A percentile compares a stretch with the other conserved stretches of the same genome.
These are phyloP conservation scores for Cacoxenus indagator DNA, from an alignment of 2,888 invertebrate species.

Conservation along the genomic window DNA sequence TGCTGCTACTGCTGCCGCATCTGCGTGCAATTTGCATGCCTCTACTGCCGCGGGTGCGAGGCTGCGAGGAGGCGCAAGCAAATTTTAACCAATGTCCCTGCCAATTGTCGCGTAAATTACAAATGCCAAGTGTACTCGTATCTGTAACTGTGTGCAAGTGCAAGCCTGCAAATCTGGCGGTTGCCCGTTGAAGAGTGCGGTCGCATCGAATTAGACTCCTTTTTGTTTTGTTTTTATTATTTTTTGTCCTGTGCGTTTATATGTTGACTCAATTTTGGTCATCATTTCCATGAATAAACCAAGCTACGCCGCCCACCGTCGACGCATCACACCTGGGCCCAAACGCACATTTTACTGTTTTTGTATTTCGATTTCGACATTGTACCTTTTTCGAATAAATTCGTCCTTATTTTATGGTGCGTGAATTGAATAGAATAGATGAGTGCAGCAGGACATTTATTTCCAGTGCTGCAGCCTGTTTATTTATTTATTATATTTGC, in stretches of 20 bases:
- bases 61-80: not conserved
- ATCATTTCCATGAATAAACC: not conserved
- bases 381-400: constrained; percentile 53
- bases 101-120: constrained; percentile 33
- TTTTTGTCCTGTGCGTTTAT: not conserved
- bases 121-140: constrained; percentile 31
- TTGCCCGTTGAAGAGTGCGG: constrained; percentile 24
- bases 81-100: constrained; percentile 26
- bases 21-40: not conserved
- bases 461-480: constrained; percentile 32
- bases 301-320: too few relatives aligned
- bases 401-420: constrained; percentile 59
- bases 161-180: constrained; percentile 12
- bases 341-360: not conserved
- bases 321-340: too few relatives aligned
- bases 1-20: not conserved
- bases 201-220: constrained; percentile 20
- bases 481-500: constrained; percentile 11
- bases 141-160: constrained; percentile 23
- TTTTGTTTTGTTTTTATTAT: not conserved
- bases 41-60: not conserved
- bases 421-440: constrained; percentile 51
- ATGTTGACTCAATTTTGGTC: not conserved
- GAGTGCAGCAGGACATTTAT: constrained; percentile 61
- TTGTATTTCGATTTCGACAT: not conserved